Evolutionary conservation across 2,113 vertebrate species (phyloP).

Genomic region (Oncorhynchus masou): DNA sequence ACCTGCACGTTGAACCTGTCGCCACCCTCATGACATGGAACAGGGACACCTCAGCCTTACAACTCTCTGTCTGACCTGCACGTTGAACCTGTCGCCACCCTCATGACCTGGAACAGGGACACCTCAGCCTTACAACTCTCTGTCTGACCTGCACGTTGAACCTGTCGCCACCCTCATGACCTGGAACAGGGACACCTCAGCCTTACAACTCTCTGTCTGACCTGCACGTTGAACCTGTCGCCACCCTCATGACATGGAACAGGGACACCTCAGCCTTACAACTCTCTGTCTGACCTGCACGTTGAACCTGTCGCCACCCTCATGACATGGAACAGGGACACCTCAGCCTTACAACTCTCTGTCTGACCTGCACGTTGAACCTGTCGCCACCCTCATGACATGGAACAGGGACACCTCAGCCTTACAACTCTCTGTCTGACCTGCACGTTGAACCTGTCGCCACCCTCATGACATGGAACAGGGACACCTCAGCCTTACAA

Average conservation of each 20-base stretch:
- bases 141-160: constrained; percentile 60
- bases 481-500: constrained; percentile 23
- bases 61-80: constrained; percentile 37
- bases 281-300: constrained; percentile 44
- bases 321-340: too few species aligned
- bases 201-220: constrained; percentile 17
- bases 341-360: constrained; percentile 14
- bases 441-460: constrained; percentile 58
- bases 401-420: constrained; percentile 23
- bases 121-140: constrained; percentile 13
- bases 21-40: too few species aligned
- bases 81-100: constrained; percentile 55
- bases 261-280: constrained; percentile 23
- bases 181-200: constrained; percentile 23
- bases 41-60: constrained; percentile 22
- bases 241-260: too few species aligned
- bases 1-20: constrained; percentile 61
- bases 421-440: constrained; percentile 17
- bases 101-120: too few species aligned
- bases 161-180: too few species aligned
- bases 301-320: constrained; percentile 52
- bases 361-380: constrained; percentile 62
- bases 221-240: constrained; percentile 60
- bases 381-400: too few species aligned
- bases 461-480: too few species aligned